Percentiles rank a stretch among this genome's conserved stretches.
Evolutionary conservation across 2,797 vertebrate genomes (phyloP).

Genomic region (Pseudochaenichthys georgianus): DNA sequence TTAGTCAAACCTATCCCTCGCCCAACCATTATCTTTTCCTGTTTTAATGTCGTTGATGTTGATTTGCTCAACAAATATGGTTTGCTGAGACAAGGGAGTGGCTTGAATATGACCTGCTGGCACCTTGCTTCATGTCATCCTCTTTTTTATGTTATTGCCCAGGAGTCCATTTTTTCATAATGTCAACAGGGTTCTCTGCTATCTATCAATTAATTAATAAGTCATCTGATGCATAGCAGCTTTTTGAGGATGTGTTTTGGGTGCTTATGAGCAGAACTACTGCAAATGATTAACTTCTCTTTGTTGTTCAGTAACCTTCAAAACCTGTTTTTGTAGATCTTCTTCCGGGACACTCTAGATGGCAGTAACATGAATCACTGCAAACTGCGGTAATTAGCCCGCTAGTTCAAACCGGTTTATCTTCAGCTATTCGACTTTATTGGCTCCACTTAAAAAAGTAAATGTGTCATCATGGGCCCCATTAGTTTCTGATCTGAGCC

Average conservation of each 20-base stretch:
- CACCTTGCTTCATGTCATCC: no score
- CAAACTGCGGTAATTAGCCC: no score
- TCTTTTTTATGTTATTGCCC: no score
- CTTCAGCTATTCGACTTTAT: background rate
- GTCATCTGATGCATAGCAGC: background rate
- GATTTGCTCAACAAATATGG: no score
- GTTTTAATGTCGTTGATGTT: background rate
- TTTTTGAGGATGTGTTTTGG: background rate
- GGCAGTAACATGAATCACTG: no score
- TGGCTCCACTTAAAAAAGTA: background rate
- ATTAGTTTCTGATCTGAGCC: background rate
- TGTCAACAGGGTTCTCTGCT: background rate
- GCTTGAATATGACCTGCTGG: no score
- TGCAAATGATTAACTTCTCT: background rate
- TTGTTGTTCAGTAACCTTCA: background rate
- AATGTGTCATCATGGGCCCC: background rate
- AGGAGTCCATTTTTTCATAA: no score
- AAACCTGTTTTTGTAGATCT: background rate
- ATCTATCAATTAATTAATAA: background rate
- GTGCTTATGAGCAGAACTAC: background rate
- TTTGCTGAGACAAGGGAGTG: no score
- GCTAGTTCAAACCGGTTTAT: background rate
- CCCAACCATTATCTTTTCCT: constrained; percentile 2
- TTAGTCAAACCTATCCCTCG: no score
- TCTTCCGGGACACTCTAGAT: background rate